Evolutionary conservation across 2,113 vertebrate genomes (phyloP), one percentile per base, ranked within the genome.

Genomic region (Genyomyrus donnyi): DNA sequence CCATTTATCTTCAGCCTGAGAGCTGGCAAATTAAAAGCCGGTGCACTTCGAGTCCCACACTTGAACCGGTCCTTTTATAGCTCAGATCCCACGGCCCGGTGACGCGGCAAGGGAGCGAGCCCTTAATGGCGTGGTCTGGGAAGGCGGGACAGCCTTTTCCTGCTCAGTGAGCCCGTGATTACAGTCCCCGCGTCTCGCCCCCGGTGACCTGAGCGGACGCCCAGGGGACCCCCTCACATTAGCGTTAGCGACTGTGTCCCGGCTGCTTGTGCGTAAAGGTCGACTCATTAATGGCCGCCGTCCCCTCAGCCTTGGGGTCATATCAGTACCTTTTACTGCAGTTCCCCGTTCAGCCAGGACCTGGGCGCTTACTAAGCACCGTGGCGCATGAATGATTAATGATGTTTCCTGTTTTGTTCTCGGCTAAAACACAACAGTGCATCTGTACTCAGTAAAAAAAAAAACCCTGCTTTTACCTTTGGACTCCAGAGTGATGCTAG

Each of bases 51-150:
- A 85, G 83, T 48, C 42, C 83, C 39, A 10, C 45, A 27, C 83
- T 85, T 85, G 83, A 85, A 85, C 45, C 8, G 45, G 19, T 83
- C 83, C 39, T 10, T 85, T 85, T 85, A 85, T 85, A 85, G 83
- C 45, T 13, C 45, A 1, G 62, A 19, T 85, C 45, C 39, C 45
- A n/a, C 45, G 10, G 83, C 42, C 5, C 21, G 9, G 83, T 48
- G 45, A 42, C 2, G 15, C 2, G 15, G 70, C 15, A 1, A 77
- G 31, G 70, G 80, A 46, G 9, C 35, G 19, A 35, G 56, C 24
- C 39, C n/a, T 24, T 66, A 46, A 88, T n/a, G 56, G 53, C 5
- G 4, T 24, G 13, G 87, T 46, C 4, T 62, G 42, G 39, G 39
- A 46, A 31, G 87, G 87, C 53, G 19, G 39, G 52, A 46, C 87